Conservation (phyloP, 1,140 invertebrate genomes). For the Drosophila virilis region DNA sequence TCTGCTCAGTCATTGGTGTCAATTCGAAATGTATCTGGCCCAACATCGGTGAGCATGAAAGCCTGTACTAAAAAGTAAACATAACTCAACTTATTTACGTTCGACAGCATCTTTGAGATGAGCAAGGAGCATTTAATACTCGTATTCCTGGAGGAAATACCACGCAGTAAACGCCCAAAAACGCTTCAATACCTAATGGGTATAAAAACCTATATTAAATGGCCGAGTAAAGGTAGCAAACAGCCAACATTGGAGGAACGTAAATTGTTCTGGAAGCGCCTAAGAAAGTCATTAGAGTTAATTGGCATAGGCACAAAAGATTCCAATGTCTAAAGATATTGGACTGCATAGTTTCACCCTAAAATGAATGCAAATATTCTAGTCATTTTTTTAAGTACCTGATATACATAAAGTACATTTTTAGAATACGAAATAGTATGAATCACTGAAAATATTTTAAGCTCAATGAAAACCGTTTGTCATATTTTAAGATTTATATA, state of each 20-base stretch:
- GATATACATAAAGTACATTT: constrained; percentile 39
- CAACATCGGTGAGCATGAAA: constrained; percentile 85
- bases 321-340: constrained; percentile 25
- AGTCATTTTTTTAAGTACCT: constrained; percentile 72
- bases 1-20: constrained; percentile 87
- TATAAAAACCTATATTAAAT: constrained; percentile 88
- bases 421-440: not conserved
- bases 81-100: constrained; percentile 15
- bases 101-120: constrained; percentile 86
- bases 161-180: constrained; percentile 86
- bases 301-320: constrained; percentile 59
- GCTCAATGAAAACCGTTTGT: not conserved
- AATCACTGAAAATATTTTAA: constrained; percentile 1
- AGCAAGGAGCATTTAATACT: constrained; percentile 87
- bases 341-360: not conserved
- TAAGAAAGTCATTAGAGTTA: constrained; percentile 60
- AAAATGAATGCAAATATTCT: constrained; percentile 30
- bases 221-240: constrained; percentile 84
- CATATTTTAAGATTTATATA: not conserved
- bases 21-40: constrained; percentile 88
- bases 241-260: constrained; percentile 71
- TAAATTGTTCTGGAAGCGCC: constrained; percentile 80
- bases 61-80: not conserved
- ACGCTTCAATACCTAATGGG: constrained; percentile 87
- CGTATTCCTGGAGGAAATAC: constrained; percentile 87